phyloP scores from a whole-genome alignment of 2,113 vertebrate species.

The Oncorhynchus nerka region DNA sequence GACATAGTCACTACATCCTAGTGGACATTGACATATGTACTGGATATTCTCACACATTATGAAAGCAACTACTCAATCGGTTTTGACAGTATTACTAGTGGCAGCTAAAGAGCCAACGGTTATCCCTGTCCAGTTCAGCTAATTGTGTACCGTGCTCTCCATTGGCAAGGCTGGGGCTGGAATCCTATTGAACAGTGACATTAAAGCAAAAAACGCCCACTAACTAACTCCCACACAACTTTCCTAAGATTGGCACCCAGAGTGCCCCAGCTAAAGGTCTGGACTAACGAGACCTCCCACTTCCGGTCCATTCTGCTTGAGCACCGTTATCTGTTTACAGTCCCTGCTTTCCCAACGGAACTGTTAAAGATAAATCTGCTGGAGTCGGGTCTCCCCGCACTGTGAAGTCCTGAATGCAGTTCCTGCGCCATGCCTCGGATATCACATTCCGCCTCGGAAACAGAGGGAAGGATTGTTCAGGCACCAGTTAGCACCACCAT shows the following conservation, averaged over 20 bases:
- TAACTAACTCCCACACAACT: constrained; percentile 15
- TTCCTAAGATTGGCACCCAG: constrained; percentile 39
- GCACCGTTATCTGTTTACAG: constrained; percentile 68
- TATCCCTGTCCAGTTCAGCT: constrained; percentile 23
- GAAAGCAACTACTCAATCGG: background rate
- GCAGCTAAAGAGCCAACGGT: constrained; percentile 25
- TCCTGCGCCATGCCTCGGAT: constrained; percentile 25
- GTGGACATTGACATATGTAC: constrained; percentile 9
- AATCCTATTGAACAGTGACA: constrained; percentile 32
- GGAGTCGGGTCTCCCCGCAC: constrained; percentile 39
- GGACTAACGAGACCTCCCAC: constrained; percentile 47
- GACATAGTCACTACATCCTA: constrained; percentile 28
- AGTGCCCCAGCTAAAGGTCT: constrained; percentile 41
- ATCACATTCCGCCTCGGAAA: constrained; percentile 57
- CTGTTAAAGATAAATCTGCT: constrained; percentile 56
- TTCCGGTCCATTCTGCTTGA: constrained; percentile 64
- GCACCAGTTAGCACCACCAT: constrained; percentile 45
- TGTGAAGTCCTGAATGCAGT: constrained; percentile 39
- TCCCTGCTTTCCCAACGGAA: constrained; percentile 58
- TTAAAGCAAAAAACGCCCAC: constrained; percentile 19
- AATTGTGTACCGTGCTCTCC: constrained; percentile 14
- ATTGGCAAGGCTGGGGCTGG: constrained; percentile 4
- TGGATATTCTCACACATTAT: too few relatives aligned
- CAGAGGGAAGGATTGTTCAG: constrained; percentile 52
- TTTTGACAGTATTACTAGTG: constrained; percentile 8